Base-by-base conservation (phyloP, 2,113 vertebrate species). In the Empidonax traillii region DNA sequence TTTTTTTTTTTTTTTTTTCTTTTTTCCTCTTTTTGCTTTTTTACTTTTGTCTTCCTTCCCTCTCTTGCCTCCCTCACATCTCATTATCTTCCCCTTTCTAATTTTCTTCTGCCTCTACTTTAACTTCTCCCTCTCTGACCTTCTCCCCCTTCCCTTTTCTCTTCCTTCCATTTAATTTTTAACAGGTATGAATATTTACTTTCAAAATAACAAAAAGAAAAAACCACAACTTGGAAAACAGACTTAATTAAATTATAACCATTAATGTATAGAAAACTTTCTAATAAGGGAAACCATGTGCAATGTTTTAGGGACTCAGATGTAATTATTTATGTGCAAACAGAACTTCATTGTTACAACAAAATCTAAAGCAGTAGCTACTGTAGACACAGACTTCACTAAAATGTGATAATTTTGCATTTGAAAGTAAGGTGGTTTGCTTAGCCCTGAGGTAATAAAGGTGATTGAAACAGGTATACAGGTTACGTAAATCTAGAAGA, bases 251-350 rank as follows among this genome's bases (percentile, higher is more conserved):
- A 89, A 51, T 63, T 63, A 47, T 24, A 74, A 19, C 4, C 14
- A 37, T 66, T 63, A 53, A 39, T 65, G 27, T 41, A 12, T 14
- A 73, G 15, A 86, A 80, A 83, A 23, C 0, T 7, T 49, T 79
- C 9, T 25, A 33, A 39, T 39, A 59, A 51, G 3, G 56, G 8
- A 58, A 82, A 4, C 1, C 14, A 67, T 4, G 0, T 28, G 2
- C 21, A 62, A 6, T n/a, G 9, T 18, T 90, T 90, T 53, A 78
- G 17, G 55, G 17, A 27, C 5, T 84, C 10, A 65, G 14, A 25
- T 56, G 20, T 5, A 72, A 51, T 53, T 76, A 61, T 52, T 71
- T 55, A 0, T 61, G 16, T 21, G 12, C 25, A 87, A 84, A 68
- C 4, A 74, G 28, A 58, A 44, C 10, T 3, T 71, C 14, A 27